These are phyloP conservation scores for Cebus imitator DNA, from an alignment of 2,113 vertebrate genomes.

Conservation along the genomic window DNA sequence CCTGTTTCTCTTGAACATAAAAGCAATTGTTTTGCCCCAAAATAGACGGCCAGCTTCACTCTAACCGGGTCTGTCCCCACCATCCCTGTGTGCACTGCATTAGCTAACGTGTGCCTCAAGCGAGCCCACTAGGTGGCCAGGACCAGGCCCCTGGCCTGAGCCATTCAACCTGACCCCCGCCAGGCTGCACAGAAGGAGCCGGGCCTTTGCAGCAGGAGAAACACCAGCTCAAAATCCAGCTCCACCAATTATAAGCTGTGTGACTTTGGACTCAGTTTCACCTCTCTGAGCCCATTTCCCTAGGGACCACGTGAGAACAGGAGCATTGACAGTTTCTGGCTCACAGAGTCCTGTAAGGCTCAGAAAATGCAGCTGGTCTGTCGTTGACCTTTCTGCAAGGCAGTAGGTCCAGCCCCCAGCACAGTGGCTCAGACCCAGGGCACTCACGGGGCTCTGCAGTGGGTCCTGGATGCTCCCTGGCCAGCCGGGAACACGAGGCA, in stretches of 20 bases:
- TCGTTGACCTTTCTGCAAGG: fast-evolving
- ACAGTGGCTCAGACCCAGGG: fast-evolving
- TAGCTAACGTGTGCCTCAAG: background rate
- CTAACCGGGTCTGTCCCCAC: background rate
- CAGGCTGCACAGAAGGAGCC: background rate
- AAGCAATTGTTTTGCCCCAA: slow-evolving; percentile 29
- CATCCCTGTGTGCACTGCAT: background rate
- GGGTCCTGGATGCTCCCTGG: too few species aligned
- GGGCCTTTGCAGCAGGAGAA: fast-evolving
- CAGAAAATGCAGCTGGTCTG: fast-evolving
- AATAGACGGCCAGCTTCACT: background rate
- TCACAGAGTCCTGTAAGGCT: background rate
- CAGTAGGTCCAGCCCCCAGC: fast-evolving
- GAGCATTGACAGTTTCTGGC: fast-evolving
- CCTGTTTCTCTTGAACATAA: background rate
- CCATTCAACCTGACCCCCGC: background rate
- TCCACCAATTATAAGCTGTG: background rate
- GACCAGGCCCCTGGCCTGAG: background rate
- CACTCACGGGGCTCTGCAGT: fast-evolving
- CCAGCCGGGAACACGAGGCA: fast-evolving
- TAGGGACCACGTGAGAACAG: fast-evolving
- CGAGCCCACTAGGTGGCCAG: fast-evolving
- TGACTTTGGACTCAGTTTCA: background rate
- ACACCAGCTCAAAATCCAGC: fast-evolving
- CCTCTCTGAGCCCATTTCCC: background rate